Conservation (phyloP, 1,140 invertebrate genomes). For the Lordiphosa clarofinis region DNA sequence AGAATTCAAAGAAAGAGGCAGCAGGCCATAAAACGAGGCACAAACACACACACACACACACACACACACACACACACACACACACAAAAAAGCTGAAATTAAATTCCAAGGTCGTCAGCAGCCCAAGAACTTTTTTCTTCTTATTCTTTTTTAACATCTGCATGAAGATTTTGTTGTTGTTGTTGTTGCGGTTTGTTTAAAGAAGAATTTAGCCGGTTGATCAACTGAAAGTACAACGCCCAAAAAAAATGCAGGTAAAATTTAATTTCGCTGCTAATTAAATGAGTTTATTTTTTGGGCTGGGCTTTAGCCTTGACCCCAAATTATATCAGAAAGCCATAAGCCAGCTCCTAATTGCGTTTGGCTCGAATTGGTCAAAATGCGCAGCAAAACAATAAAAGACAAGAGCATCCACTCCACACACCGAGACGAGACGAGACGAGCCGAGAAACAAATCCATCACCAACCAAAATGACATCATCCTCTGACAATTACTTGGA, state of each 20-base stretch:
- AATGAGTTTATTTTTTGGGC: constrained; percentile 55
- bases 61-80: background rate
- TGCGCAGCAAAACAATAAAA: constrained; percentile 41
- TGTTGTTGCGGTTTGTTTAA: constrained; percentile 54
- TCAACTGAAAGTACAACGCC: constrained; percentile 35
- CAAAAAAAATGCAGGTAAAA: constrained; percentile 20
- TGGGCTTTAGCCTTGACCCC: constrained; percentile 57
- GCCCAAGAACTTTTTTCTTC: constrained; percentile 49
- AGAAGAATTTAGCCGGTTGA: constrained; percentile 65
- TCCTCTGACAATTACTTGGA: constrained; percentile 58
- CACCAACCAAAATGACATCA: constrained; percentile 63
- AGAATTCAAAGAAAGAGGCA: constrained; percentile 20
- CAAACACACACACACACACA: constrained; percentile 3
- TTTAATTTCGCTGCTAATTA: constrained; percentile 70
- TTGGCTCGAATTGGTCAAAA: constrained; percentile 70
- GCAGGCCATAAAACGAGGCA: too few relatives aligned
- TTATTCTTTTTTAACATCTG: constrained; percentile 50
- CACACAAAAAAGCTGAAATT: constrained; percentile 40
- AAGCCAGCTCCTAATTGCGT: constrained; percentile 53
- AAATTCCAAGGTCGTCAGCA: constrained; percentile 55
- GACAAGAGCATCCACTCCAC: constrained; percentile 37
- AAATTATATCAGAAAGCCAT: constrained; percentile 52
- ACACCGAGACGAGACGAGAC: too few relatives aligned
- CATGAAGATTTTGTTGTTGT: constrained; percentile 31
- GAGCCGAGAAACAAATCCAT: constrained; percentile 61